Evolutionary conservation across 2,113 vertebrate genomes (phyloP), one percentile per base, ranked within the genome.

Genomic region (Gymnogyps californianus): DNA sequence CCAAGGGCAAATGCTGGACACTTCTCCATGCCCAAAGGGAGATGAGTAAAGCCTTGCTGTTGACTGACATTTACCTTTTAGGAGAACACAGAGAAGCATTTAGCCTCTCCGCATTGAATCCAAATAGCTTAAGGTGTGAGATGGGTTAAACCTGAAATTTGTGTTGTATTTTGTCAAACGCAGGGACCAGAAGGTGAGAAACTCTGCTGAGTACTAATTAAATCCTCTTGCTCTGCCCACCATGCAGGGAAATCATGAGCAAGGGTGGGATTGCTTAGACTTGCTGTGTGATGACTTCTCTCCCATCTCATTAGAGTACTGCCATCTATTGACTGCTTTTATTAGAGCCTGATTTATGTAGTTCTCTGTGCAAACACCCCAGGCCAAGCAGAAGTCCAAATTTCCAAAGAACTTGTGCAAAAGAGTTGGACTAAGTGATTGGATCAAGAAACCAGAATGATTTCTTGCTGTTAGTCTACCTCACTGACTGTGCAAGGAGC

Each of bases 281-380:
- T 72, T 13, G 0, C 74, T 10, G 51, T 13, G 62, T 10, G 46
- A 21, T 25, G 22, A 4, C 54, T 89, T 70, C 72, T 5, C 57
- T 93, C 44, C 61, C 95, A 61, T 66, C 95, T 62, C 82, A 46
- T 95, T 92, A 54, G 55, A 52, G 79, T 83, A 67, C 88, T 91
- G 90, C 96, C 92, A 96, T 95, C 97, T 97, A 83, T 94, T 89
- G 97, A 92, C 86, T 69, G 66, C 59, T 92, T 62, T 31, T 51
- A 7, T 49, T 51, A 90, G 42, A 94, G 91, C 72, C 83, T 10
- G 2, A 8, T 40, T 59, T 7, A 7, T 29, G 52, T 13, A 3
- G 0, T 21, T 34, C 55, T 8, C 74, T 16, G 1, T 36, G 52
- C 32, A 34, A 24, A 52, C 24, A 58, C 4, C 47, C 47, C 77